Evolutionary conservation across 1,140 invertebrate genomes (phyloP).

Genomic region (Nixonia krombeini): DNA sequence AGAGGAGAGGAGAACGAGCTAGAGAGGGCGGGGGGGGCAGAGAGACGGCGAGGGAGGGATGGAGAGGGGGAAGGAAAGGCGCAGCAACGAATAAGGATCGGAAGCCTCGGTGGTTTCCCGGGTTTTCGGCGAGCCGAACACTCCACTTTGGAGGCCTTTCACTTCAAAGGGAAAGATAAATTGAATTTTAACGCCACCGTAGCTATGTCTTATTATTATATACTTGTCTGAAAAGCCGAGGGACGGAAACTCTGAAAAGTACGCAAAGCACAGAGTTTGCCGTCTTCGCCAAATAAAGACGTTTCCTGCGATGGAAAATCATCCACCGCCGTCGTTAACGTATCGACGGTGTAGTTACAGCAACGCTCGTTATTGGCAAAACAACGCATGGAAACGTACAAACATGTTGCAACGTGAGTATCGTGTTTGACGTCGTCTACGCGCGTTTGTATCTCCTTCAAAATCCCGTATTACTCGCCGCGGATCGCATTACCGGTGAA

Average conservation of each 20-base stretch:
- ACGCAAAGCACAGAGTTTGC: constrained; percentile 18
- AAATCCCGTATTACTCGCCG: no score
- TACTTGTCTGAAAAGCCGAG: constrained; percentile 30
- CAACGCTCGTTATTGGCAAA: no score
- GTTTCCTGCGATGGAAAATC: no score
- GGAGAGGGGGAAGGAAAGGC: neutral
- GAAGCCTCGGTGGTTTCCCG: constrained; percentile 36
- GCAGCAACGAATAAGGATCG: constrained; percentile 36
- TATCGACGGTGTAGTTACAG: no score
- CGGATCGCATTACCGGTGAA: no score
- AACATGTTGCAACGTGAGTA: no score
- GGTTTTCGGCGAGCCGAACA: constrained; percentile 30
- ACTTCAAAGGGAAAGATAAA: constrained; percentile 59
- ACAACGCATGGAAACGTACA: no score
- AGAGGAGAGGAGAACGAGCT: no score
- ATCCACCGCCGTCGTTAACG: no score
- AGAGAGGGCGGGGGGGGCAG: neutral
- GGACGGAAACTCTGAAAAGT: no score
- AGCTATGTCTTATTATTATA: constrained; percentile 35
- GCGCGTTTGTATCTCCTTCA: no score
- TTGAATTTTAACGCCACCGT: constrained; percentile 55
- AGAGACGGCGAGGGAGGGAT: neutral
- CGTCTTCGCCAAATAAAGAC: constrained; percentile 6
- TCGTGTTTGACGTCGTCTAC: no score
- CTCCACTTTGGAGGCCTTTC: constrained; percentile 43